Evolutionary conservation across 2,888 invertebrate genomes (phyloP).

Genomic region (Masnerella sp.): DNA sequence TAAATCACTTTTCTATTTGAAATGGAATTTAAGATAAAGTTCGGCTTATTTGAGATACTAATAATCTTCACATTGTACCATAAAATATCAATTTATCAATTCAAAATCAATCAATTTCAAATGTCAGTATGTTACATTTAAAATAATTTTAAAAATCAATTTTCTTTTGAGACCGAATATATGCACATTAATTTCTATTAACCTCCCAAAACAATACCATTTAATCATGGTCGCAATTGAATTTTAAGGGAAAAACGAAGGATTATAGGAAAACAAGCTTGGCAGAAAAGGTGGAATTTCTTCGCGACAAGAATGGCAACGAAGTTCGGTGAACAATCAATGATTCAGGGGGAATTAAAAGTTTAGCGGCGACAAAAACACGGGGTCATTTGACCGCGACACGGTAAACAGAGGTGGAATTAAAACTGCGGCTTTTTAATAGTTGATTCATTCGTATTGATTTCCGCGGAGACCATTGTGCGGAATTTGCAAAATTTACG

Average conservation of each 20-base stretch:
- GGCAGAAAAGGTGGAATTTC: neutral
- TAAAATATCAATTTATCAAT: too few relatives aligned
- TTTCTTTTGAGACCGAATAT: too few relatives aligned
- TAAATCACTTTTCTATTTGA: too few relatives aligned
- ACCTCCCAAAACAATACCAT: too few relatives aligned
- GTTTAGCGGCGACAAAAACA: conserved; percentile 8
- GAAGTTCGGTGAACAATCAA: conserved; percentile 11
- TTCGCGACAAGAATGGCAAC: neutral
- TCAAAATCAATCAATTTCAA: too few relatives aligned
- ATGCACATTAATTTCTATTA: too few relatives aligned
- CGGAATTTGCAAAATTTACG: conserved; percentile 40
- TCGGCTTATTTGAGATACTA: too few relatives aligned
- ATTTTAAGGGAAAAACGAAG: neutral
- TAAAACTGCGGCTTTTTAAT: conserved; percentile 32
- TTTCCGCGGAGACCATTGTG: conserved; percentile 22
- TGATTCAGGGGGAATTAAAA: conserved; percentile 24
- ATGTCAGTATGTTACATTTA: too few relatives aligned
- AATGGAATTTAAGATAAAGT: too few relatives aligned
- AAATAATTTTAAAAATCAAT: too few relatives aligned
- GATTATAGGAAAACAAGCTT: conserved; percentile 16
- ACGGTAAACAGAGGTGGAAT: conserved; percentile 15
- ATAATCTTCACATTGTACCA: too few relatives aligned
- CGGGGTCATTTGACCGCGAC: conserved; percentile 8
- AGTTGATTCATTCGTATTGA: conserved; percentile 36
- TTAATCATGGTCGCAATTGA: too few relatives aligned